These are phyloP conservation scores for Lontra canadensis DNA, from an alignment of 2,113 vertebrate genomes.

Conservation along the genomic window DNA sequence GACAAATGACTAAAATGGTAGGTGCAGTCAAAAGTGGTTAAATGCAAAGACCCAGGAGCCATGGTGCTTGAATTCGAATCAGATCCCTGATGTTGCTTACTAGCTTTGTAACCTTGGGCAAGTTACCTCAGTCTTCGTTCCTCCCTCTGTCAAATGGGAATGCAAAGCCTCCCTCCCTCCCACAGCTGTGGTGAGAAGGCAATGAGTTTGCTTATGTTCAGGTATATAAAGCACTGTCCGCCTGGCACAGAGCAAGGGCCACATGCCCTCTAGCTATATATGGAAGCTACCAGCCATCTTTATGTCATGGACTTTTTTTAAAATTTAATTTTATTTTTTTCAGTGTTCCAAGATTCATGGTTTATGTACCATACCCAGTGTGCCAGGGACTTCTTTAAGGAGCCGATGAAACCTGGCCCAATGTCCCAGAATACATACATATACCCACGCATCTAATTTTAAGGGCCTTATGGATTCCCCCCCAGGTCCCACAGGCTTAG, in stretches of 20 bases:
- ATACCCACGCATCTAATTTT: not conserved
- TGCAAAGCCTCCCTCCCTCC: not conserved
- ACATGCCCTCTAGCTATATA: not conserved
- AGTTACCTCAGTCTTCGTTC: not conserved
- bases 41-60: not conserved
- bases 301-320: not conserved
- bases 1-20: not conserved
- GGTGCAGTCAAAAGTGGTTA: not conserved
- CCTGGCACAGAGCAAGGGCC: not conserved
- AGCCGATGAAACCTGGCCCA: not conserved
- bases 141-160: not conserved
- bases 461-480: not conserved
- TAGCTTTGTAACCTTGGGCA: not conserved
- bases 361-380: no score
- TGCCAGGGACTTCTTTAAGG: conserved; percentile 19
- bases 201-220: not conserved
- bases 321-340: no score
- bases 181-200: not conserved
- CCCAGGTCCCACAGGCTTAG: not conserved
- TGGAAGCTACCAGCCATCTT: not conserved
- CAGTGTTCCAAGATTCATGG: no score
- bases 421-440: not conserved
- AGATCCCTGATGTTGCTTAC: not conserved
- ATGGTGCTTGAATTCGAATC: not conserved
- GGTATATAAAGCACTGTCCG: not conserved